These are phyloP conservation scores for Pitta sordida DNA, from an alignment of 2,113 vertebrate genomes.

Conservation along the genomic window DNA sequence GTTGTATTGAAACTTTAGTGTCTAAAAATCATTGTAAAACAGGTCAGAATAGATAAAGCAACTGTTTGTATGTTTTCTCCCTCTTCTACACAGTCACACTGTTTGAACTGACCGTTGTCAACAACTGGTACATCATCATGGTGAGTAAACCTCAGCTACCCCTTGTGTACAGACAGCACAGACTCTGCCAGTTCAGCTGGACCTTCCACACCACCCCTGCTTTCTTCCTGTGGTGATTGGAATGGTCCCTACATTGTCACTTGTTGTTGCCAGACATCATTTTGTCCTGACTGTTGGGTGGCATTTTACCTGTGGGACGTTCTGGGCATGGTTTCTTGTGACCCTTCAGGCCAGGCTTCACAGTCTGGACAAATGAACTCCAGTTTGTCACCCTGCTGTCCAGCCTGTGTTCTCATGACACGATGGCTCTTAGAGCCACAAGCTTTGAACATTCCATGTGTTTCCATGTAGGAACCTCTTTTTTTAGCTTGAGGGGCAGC, in stretches of 20 bases:
- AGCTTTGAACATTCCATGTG: neutral
- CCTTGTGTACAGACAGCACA: neutral
- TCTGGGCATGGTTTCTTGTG: neutral
- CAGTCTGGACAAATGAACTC: neutral
- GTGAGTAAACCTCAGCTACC: slow-evolving; percentile 69
- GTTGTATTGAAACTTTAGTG: neutral
- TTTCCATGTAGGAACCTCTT: neutral
- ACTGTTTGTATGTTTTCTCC: neutral
- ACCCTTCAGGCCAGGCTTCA: neutral
- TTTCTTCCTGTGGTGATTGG: neutral
- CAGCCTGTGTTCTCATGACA: neutral
- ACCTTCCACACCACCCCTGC: neutral
- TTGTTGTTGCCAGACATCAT: neutral
- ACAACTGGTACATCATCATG: slow-evolving; percentile 99
- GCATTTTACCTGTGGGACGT: neutral
- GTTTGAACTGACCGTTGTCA: slow-evolving; percentile 96
- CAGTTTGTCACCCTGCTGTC: neutral
- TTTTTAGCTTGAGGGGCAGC: neutral
- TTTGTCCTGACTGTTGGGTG: neutral
- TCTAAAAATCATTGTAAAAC: neutral
- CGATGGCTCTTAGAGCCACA: neutral
- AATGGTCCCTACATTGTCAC: neutral
- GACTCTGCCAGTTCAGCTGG: neutral
- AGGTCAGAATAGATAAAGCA: neutral
- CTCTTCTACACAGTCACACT: slow-evolving; percentile 82